Conservation (phyloP, 2,888 invertebrate genomes). For the Melikaiella ostensackeni region DNA sequence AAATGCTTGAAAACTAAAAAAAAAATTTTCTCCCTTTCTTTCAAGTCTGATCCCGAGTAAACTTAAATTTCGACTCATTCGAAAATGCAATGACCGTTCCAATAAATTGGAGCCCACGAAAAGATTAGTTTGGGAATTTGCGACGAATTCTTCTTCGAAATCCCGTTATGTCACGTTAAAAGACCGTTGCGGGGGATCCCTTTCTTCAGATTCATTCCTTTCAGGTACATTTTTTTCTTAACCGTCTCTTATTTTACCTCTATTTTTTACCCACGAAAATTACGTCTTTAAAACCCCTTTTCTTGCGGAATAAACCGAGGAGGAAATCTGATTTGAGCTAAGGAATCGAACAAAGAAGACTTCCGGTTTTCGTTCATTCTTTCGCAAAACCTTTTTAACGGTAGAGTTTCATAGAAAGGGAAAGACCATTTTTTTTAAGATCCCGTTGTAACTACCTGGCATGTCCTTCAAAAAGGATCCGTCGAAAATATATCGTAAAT, state of each 20-base stretch:
- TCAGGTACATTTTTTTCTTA: too few species aligned
- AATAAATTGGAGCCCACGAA: slow-evolving; percentile 68
- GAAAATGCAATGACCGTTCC: slow-evolving; percentile 76
- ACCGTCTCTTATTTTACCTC: not conserved
- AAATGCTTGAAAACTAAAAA: not conserved
- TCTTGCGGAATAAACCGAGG: not conserved
- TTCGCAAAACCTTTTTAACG: slow-evolving; percentile 41
- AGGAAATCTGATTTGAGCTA: slow-evolving; percentile 2
- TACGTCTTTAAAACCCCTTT: not conserved
- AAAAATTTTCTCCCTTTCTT: not conserved
- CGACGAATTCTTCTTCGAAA: slow-evolving; percentile 52
- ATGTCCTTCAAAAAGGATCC: slow-evolving; percentile 49
- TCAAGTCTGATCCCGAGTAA: not conserved
- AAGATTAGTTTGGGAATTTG: slow-evolving; percentile 37
- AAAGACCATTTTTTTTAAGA: slow-evolving; percentile 43
- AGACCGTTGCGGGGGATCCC: slow-evolving; percentile 67
- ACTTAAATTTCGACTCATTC: slow-evolving; percentile 26
- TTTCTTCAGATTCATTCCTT: not conserved
- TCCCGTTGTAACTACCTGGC: slow-evolving; percentile 51
- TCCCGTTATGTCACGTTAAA: slow-evolving; percentile 77
- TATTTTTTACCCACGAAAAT: not conserved
- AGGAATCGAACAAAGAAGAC: not conserved
- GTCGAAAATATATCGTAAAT: not conserved
- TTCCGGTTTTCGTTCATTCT: slow-evolving; percentile 44
- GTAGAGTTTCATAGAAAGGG: slow-evolving; percentile 13